phyloP scores from a whole-genome alignment of 2,888 invertebrate genomes.

The Phytoseiulus persimilis region DNA sequence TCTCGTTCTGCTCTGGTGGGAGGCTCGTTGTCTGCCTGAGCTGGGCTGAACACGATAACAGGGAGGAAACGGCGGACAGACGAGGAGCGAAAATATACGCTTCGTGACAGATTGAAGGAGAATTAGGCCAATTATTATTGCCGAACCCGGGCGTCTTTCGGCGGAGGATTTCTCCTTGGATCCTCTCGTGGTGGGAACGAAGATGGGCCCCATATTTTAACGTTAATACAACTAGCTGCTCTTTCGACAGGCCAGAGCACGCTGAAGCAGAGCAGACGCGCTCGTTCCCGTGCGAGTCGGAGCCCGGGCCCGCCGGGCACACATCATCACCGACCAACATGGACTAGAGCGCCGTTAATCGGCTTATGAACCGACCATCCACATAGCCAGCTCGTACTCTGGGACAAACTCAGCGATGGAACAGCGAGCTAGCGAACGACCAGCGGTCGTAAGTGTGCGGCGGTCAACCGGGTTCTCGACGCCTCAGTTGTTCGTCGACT shows the following conservation, averaged over 20 bases:
- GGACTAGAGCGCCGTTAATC: not conserved
- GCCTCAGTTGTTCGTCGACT: not conserved
- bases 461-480: not conserved
- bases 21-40: not conserved
- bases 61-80: not conserved
- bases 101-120: not conserved
- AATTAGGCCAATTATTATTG: slow-evolving; percentile 5
- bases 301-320: not conserved
- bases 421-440: not conserved
- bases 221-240: not conserved
- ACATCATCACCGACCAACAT: not conserved
- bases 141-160: not conserved
- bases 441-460: not conserved
- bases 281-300: too few species aligned
- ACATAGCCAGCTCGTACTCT: not conserved
- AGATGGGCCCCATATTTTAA: not conserved
- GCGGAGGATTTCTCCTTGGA: not conserved
- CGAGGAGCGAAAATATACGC: not conserved
- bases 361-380: not conserved
- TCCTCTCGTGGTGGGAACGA: not conserved
- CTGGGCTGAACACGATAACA: not conserved
- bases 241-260: not conserved
- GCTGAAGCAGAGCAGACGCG: not conserved
- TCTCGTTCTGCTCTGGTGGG: not conserved
- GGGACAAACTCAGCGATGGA: not conserved